Evolutionary conservation across 2,888 invertebrate species (phyloP).

Genomic region (Scaptomyza polygonia): DNA sequence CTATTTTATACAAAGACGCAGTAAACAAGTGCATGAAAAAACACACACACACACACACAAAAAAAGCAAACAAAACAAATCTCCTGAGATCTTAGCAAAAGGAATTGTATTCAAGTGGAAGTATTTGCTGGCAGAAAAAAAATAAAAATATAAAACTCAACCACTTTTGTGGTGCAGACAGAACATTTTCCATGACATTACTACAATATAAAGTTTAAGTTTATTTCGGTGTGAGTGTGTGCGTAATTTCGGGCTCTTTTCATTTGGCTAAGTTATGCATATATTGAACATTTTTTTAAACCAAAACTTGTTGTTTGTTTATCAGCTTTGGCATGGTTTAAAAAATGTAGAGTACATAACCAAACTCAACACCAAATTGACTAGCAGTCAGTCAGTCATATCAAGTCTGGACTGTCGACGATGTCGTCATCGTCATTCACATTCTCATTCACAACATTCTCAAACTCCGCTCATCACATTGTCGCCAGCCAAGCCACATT

Average conservation of each 20-base stretch:
- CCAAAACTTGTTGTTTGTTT: constrained; percentile 31
- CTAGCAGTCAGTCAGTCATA: background rate
- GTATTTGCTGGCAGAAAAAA: constrained; percentile 46
- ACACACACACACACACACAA: no score
- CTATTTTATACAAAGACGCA: constrained; percentile 65
- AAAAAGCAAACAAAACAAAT: constrained; percentile 51
- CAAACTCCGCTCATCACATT: constrained; percentile 9
- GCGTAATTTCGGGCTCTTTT: constrained; percentile 15
- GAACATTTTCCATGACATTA: constrained; percentile 16
- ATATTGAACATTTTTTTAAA: constrained; percentile 39
- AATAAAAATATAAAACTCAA: constrained; percentile 20
- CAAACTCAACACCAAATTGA: constrained; percentile 23
- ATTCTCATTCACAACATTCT: constrained; percentile 9
- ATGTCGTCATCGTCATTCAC: constrained; percentile 39
- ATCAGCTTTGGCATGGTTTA: constrained; percentile 18
- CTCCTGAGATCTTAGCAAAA: constrained; percentile 61
- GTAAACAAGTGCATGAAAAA: constrained; percentile 74
- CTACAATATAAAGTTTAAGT: constrained; percentile 3
- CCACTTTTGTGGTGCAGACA: constrained; percentile 50
- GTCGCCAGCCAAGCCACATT: constrained; percentile 13
- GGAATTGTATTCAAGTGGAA: constrained; percentile 64
- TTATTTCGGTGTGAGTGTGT: constrained; percentile 5
- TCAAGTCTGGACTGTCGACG: constrained; percentile 20
- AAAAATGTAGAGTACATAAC: constrained; percentile 2
- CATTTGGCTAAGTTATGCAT: constrained; percentile 51